phyloP scores from a whole-genome alignment of 2,888 invertebrate species.

The Camponotus fellah region DNA sequence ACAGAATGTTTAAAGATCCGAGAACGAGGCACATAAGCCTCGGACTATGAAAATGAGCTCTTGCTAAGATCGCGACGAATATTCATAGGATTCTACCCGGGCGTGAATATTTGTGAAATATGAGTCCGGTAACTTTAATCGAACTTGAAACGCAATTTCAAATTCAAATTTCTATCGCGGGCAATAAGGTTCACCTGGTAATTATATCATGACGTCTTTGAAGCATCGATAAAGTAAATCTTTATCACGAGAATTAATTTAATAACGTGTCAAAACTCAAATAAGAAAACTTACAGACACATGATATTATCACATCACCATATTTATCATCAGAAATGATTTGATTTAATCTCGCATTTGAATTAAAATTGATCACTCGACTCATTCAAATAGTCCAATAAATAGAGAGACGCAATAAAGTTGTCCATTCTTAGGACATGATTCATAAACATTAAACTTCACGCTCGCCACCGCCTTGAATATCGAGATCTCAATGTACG shows the following conservation, averaged over 20 bases:
- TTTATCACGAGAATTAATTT: conserved; percentile 48
- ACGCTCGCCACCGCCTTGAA: conserved; percentile 18
- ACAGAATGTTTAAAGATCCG: conserved; percentile 1
- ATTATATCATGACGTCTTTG: conserved; percentile 45
- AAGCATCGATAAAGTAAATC: conserved; percentile 41
- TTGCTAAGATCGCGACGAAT: conserved; percentile 45
- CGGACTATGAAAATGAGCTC: conserved; percentile 28
- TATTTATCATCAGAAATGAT: conserved; percentile 36
- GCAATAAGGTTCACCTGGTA: conserved; percentile 37
- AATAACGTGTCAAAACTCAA: conserved; percentile 47
- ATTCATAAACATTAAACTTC: conserved; percentile 39
- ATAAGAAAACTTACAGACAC: conserved; percentile 1
- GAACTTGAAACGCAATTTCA: conserved; percentile 50
- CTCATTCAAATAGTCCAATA: conserved; percentile 26
- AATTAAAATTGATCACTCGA: conserved; percentile 44
- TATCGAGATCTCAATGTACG: conserved; percentile 23
- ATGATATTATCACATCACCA: conserved; percentile 38
- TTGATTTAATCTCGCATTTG: conserved; percentile 48
- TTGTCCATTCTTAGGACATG: background rate
- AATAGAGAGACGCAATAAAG: conserved; percentile 25
- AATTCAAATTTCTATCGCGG: conserved; percentile 47
- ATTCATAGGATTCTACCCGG: conserved; percentile 43
- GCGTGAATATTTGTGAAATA: conserved; percentile 51
- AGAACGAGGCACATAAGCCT: conserved; percentile 24
- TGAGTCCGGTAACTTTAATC: conserved; percentile 51